Evolutionary conservation across 2,888 invertebrate genomes (phyloP), one percentile per base, ranked within the genome.

Genomic region (Dryobota labecula): DNA sequence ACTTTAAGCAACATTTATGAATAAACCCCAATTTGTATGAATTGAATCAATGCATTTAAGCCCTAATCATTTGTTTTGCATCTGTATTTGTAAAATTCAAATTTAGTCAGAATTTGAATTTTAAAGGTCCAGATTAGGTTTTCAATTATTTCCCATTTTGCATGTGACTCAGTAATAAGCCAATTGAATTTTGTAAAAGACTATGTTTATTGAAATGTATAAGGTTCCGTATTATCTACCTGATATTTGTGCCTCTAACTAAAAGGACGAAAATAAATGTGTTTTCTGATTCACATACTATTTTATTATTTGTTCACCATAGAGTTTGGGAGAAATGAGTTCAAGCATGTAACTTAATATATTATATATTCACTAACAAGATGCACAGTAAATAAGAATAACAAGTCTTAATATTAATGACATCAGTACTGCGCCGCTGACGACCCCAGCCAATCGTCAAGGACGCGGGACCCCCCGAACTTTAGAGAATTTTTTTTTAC

Each of bases 251-350:
- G 56, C 53, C 38, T 67, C 53, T 66, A 72, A 27, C 45, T 76
- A 70, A 66, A 78, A 78, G 74, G 78, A 76, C 61, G 76, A 78
- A 83, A 90, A 86, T 88, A 90, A 90, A 89, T 71, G 70, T 78
- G 71, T 77, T 80, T 85, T 84, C 83, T 76, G 83, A 86, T 81
- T 73, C 53, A 84, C 11, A 83, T 76, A 82, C 57, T 33, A 80
- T 78, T 85, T 85, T 84, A 87, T 87, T 88, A 83, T 89, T 90
- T 84, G 89, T 88, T 90, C 88, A 90, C 87, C 89, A 88, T 87
- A 86, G 81, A 87, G 70, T 82, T 83, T 72, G 81, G 80, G 76
- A 80, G 56, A 84, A 85, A 80, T 83, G 64, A 84, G 33, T 77
- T 72, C 62, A 80, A 78, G 76, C 73, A 60, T 24, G 38, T 75